Conservation (phyloP, 1,140 invertebrate genomes). For the Tyrophagus putrescentiae region DNA sequence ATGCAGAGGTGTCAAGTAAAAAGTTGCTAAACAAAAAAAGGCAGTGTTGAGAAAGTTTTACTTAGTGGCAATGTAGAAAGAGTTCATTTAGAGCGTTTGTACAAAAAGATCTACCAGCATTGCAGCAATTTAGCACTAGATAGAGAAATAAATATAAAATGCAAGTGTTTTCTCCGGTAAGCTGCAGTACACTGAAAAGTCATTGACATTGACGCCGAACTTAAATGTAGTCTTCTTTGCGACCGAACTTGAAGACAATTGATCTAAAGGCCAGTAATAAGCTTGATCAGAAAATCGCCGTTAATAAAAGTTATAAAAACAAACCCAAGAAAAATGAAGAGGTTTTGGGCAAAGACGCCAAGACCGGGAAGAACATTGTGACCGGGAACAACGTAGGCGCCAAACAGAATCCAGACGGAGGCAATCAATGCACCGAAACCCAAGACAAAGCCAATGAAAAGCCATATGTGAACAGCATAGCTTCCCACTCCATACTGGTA, state of each 20-base stretch:
- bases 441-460: constrained; percentile 88
- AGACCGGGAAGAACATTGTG: constrained; percentile 49
- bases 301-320: not conserved
- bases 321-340: constrained; percentile 71
- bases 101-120: too few relatives aligned
- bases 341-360: constrained; percentile 82
- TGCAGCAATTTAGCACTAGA: too few relatives aligned
- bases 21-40: too few relatives aligned
- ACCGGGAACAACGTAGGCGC: constrained; percentile 37
- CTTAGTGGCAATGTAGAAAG: too few relatives aligned
- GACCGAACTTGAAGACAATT: constrained; percentile 81
- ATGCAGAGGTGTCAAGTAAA: too few relatives aligned
- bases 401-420: constrained; percentile 87
- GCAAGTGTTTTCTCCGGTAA: too few relatives aligned
- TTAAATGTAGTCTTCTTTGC: constrained; percentile 54
- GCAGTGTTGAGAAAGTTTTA: too few relatives aligned
- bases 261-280: constrained; percentile 39
- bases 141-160: too few relatives aligned
- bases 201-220: not conserved
- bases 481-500: constrained; percentile 76
- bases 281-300: constrained; percentile 10
- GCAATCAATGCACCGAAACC: constrained; percentile 90
- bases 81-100: too few relatives aligned
- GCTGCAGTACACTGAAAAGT: too few relatives aligned
- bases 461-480: constrained; percentile 72